These are phyloP conservation scores for Neosilurus hyrtlii DNA, from an alignment of 2,797 vertebrate species.

Conservation along the genomic window DNA sequence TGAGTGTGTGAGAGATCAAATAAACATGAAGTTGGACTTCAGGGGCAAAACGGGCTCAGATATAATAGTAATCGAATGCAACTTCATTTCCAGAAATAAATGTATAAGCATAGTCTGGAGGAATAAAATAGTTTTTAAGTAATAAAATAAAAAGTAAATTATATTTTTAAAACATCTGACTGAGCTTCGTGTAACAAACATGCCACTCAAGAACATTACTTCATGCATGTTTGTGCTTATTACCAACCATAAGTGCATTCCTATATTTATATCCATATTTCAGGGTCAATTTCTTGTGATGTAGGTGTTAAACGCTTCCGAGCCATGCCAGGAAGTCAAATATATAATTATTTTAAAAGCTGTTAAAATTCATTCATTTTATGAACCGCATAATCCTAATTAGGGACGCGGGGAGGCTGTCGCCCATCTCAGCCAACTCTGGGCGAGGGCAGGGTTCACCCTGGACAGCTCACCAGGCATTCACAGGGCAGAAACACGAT, in stretches of 20 bases:
- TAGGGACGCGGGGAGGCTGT: no score
- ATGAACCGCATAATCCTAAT: no score
- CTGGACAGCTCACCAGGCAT: no score
- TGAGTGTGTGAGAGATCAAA: neutral
- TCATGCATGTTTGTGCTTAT: neutral
- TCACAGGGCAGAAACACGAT: no score
- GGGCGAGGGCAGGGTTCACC: no score
- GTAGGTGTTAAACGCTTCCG: neutral
- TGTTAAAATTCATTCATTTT: no score
- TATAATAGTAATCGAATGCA: neutral
- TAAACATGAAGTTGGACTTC: neutral
- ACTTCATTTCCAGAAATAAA: no score
- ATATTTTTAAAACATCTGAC: neutral
- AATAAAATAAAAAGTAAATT: accelerated
- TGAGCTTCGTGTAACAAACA: neutral
- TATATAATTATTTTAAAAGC: no score
- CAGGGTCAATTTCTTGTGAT: neutral
- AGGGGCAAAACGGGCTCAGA: neutral
- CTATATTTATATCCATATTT: neutral
- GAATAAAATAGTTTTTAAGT: neutral
- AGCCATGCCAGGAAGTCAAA: neutral
- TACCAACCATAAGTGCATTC: no score
- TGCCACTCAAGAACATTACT: neutral
- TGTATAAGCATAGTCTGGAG: neutral
- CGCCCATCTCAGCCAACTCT: no score